Conservation (phyloP, 2,888 invertebrate genomes). For the Catocala sponsa region DNA sequence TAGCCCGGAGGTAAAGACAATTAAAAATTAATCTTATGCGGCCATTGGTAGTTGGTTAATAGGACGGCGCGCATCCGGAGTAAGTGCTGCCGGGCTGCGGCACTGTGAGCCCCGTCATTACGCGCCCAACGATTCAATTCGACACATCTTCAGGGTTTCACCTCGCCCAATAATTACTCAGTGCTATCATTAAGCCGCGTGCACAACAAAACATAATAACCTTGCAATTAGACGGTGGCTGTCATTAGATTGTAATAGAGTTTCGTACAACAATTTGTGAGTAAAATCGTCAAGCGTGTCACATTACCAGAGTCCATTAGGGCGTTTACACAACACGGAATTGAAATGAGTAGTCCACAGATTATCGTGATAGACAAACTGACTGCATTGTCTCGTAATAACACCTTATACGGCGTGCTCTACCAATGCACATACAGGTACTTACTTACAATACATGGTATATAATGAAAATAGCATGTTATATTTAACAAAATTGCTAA, state of each 20-base stretch:
- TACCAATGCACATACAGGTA: conserved; percentile 10
- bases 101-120: conserved; percentile 64
- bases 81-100: conserved; percentile 22
- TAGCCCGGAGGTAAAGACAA: conserved; percentile 66
- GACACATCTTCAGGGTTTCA: conserved; percentile 87
- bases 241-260: conserved; percentile 88
- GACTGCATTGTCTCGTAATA: conserved; percentile 85
- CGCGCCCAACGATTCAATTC: conserved; percentile 78
- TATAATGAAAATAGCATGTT: too few species aligned
- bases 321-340: conserved; percentile 87
- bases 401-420: conserved; percentile 75
- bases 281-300: conserved; percentile 88
- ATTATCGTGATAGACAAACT: conserved; percentile 87
- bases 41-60: conserved; percentile 70
- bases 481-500: too few species aligned
- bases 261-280: conserved; percentile 88
- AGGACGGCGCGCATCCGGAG: conserved; percentile 62
- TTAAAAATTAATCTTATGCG: conserved; percentile 78
- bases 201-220: conserved; percentile 86
- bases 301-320: conserved; percentile 87
- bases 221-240: conserved; percentile 86
- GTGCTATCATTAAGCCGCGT: conserved; percentile 81
- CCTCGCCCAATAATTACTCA: conserved; percentile 85
- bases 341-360: conserved; percentile 87
- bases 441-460: too few species aligned